Conservation (phyloP, 92 coral and sea anemone species). For the Parazoanthus atlanticus region DNA sequence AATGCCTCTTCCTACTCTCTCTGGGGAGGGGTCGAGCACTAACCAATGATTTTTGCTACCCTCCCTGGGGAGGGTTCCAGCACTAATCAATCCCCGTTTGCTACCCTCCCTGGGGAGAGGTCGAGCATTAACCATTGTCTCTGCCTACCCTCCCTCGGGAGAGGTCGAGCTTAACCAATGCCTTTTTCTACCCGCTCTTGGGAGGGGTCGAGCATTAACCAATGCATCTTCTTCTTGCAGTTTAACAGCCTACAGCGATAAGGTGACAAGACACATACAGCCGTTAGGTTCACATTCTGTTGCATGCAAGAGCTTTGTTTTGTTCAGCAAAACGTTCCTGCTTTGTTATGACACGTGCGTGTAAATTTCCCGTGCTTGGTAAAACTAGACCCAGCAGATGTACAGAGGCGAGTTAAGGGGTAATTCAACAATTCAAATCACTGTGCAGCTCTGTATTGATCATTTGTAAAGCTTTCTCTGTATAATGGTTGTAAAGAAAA, state of each 20-base stretch:
- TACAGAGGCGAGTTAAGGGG: background rate
- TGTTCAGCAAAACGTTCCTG: background rate
- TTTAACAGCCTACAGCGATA: background rate
- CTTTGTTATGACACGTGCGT: background rate
- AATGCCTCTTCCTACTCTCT: background rate
- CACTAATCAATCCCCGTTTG: too few species aligned
- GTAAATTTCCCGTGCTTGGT: background rate
- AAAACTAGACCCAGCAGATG: background rate
- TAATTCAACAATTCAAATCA: background rate
- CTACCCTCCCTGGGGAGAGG: too few species aligned
- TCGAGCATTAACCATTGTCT: too few species aligned
- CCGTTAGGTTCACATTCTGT: background rate
- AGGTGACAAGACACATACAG: background rate
- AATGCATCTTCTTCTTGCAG: background rate
- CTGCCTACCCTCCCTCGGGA: background rate
- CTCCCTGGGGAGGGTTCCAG: too few species aligned
- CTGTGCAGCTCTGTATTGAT: background rate
- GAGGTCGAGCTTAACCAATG: background rate
- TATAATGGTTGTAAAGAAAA: constrained; percentile 3
- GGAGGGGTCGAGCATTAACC: background rate
- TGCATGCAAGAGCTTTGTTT: background rate
- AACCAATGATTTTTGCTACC: too few species aligned
- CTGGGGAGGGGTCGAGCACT: too few species aligned
- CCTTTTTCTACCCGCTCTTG: background rate
- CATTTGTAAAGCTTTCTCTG: background rate